Evolutionary conservation across 1,140 invertebrate species (phyloP).

Genomic region (Heliconius hermathena): DNA sequence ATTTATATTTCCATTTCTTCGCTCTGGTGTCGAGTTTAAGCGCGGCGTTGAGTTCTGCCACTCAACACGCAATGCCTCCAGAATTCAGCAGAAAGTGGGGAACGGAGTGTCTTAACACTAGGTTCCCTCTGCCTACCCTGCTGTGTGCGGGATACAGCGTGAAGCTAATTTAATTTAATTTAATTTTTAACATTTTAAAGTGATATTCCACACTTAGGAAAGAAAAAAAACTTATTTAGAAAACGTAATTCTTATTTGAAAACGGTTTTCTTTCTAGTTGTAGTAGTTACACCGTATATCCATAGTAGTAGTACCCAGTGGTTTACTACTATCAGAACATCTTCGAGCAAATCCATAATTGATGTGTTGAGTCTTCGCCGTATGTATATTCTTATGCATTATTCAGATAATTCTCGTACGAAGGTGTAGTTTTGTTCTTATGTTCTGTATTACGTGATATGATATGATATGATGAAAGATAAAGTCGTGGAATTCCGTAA

Average conservation of each 20-base stretch:
- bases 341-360: not conserved
- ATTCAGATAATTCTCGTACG: not conserved
- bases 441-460: not conserved
- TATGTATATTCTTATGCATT: not conserved
- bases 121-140: too few species aligned
- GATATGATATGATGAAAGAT: not conserved
- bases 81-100: too few species aligned
- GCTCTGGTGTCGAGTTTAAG: too few species aligned
- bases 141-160: too few species aligned
- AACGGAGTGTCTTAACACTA: too few species aligned
- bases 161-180: too few species aligned
- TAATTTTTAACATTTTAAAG: too few species aligned
- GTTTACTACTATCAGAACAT: not conserved
- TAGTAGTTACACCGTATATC: not conserved
- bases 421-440: not conserved
- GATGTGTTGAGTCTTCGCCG: not conserved
- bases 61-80: too few species aligned
- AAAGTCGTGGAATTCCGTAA: not conserved
- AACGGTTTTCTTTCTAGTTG: not conserved
- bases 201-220: too few species aligned
- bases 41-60: too few species aligned
- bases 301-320: not conserved
- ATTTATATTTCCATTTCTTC: too few species aligned
- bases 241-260: not conserved
- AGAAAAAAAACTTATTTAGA: too few species aligned